Percentiles rank a stretch among this genome's conserved stretches.
Conservation (phyloP, 2,888 invertebrate genomes). For the Agriopis aurantiaria region DNA sequence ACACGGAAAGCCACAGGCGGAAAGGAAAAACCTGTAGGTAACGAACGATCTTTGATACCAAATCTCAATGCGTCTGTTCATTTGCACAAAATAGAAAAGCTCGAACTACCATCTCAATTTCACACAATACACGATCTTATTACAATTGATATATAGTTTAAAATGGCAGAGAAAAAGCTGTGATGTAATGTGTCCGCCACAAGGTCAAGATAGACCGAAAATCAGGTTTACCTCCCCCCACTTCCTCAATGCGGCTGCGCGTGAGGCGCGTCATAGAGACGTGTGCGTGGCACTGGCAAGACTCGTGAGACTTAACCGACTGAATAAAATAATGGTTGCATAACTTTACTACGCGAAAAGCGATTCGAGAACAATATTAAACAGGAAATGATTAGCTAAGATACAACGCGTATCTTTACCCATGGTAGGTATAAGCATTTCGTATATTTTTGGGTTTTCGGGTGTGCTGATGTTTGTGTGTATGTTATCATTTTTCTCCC, state of each 20-base stretch:
- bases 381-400: too few relatives aligned
- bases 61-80: constrained; percentile 64
- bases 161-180: constrained; percentile 62
- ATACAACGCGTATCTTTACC: too few relatives aligned
- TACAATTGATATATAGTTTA: constrained; percentile 1
- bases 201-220: constrained; percentile 86
- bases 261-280: constrained; percentile 43
- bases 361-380: too few relatives aligned
- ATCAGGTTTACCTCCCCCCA: constrained; percentile 75
- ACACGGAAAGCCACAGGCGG: constrained; percentile 80
- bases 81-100: constrained; percentile 47
- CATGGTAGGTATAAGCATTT: too few relatives aligned
- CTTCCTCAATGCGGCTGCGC: constrained; percentile 49
- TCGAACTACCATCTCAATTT: constrained; percentile 10
- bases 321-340: not conserved
- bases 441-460: too few relatives aligned
- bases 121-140: constrained; percentile 45
- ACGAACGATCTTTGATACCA: constrained; percentile 67
- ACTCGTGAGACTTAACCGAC: not conserved
- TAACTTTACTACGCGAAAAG: too few relatives aligned
- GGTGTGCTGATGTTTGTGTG: too few relatives aligned
- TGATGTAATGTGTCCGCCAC: constrained; percentile 81
- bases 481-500: too few relatives aligned
- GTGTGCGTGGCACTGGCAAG: constrained; percentile 22
- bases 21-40: constrained; percentile 84